phyloP scores from a whole-genome alignment of 2,797 vertebrate genomes.

The Gallinago stenura region DNA sequence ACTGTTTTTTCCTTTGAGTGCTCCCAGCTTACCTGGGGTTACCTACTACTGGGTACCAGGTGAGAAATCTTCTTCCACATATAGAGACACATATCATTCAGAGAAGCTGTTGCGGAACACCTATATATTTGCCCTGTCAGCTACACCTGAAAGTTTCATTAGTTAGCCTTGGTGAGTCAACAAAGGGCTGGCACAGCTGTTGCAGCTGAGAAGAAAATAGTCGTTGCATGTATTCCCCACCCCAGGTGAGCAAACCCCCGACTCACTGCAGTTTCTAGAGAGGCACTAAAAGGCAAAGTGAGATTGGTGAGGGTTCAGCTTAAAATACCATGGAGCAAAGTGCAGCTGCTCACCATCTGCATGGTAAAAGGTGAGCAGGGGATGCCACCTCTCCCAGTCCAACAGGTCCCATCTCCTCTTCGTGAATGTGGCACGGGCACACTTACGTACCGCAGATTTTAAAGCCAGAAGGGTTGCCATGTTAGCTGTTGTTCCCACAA shows the following conservation, averaged over 20 bases:
- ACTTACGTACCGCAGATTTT: background rate
- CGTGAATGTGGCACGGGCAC: background rate
- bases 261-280: background rate
- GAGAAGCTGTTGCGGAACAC: background rate
- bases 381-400: background rate
- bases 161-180: background rate
- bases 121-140: background rate
- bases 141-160: background rate
- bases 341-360: background rate
- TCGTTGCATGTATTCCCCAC: background rate
- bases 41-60: conserved; percentile 13
- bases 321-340: background rate
- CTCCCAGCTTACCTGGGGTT: background rate
- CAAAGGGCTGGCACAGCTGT: background rate
- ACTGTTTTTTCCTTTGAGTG: background rate
- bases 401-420: background rate
- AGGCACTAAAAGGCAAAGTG: background rate
- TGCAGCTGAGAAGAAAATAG: background rate
- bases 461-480: background rate
- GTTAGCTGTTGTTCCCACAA: background rate
- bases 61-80: conserved; percentile 7
- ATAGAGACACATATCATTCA: background rate
- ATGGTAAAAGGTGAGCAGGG: background rate
- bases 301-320: background rate
- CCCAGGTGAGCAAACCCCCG: background rate